Base-by-base conservation (phyloP, 1,140 invertebrate species). In the Saxidomus purpurata region DNA sequence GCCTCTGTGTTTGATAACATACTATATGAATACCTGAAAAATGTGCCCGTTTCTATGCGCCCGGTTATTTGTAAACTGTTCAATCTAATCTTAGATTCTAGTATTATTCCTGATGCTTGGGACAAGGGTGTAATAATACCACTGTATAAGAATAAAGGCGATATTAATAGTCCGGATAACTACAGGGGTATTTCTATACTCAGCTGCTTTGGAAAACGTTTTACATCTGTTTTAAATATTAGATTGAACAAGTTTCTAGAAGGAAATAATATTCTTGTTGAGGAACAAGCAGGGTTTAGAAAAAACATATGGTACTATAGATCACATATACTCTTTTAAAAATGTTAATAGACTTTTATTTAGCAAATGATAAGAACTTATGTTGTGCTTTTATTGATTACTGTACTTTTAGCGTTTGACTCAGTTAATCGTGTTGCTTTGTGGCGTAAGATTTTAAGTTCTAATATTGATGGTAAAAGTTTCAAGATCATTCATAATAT, bases 231-330 rank as follows among this genome's bases (percentile, higher is more conserved):
- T 17, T 61, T 25, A 28, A 83, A 83, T 28, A 67, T 63, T 43
- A 34, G 80, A 38, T 36, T 67, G 1, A 83, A 34, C 13, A 28
- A 31, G 13, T 43, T n/a, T 67, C 31, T 69, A 38, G 55, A 47
- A 25, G 8, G 0, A 80, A 31, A 74, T n/a, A 17, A 74, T 52
- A 28, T 52, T 79, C 31, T 79, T 6, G 13, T 11, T 49, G 76
- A 69, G 67, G 38, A 67, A 8, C 80, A 83, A 55, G 80, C 61
- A n/a, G 59, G 61, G 8, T 80, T 80, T 19, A 80, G 77, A 76
- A 59, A 59, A 19, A 25, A 49, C n/a, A 0, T 49, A 59, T 59
- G 34, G 77, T 59, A 80, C 77, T 13, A 11, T 80, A 22, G 77
- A 59, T 55, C 22, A 59, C 34, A 59, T 80, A 17, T 80, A 40